Base-by-base conservation (phyloP, 2,888 invertebrate species). In the Athalia cordata region DNA sequence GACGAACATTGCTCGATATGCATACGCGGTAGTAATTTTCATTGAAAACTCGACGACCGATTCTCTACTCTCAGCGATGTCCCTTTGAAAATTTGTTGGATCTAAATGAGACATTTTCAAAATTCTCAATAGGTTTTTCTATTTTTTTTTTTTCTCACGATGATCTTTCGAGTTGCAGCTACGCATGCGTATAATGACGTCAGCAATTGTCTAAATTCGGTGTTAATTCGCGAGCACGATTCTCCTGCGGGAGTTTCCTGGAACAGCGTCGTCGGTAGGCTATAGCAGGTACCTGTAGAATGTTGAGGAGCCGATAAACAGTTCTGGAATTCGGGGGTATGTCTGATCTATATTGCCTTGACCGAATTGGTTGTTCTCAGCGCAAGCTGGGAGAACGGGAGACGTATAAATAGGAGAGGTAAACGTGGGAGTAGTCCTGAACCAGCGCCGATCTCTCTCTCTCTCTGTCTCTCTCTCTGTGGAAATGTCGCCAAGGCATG, bases 241-340 rank as follows among this genome's bases (percentile, higher is more conserved):
- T 70, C 59, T 72, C 59, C 59, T 59, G 9, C 13, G 29, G 8
- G 29, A 8, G 13, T 45, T 59, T 72, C 57, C 43, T 47, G 8
- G 47, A 47, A 15, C n/a, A 59, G 59, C 47, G 47, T 72, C 45
- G 13, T 72, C 45, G 13, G 59, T n/a, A 13, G 13, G 72, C 72
- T 13, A 43, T 72, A 9, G 57, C 29, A 59, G 52, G 5, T 11
- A 13, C 59, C 47, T 59, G 29, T 29, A 29, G 29, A 29, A 29
- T 29, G 29, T 29, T 29, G 47, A 72, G 72, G 47, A 29, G 45
- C 57, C 13, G 47, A 59, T 59, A 45, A 47, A 59, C 72, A 47
- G 72, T 47, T 72, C 47, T 47, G 72, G 72, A 72, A 72, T 72
- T 29, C 2, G 72, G 57, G 59, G 57, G 43, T 50, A 59, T 72